phyloP scores from a whole-genome alignment of 2,113 vertebrate species.

The Sander lucioperca region DNA sequence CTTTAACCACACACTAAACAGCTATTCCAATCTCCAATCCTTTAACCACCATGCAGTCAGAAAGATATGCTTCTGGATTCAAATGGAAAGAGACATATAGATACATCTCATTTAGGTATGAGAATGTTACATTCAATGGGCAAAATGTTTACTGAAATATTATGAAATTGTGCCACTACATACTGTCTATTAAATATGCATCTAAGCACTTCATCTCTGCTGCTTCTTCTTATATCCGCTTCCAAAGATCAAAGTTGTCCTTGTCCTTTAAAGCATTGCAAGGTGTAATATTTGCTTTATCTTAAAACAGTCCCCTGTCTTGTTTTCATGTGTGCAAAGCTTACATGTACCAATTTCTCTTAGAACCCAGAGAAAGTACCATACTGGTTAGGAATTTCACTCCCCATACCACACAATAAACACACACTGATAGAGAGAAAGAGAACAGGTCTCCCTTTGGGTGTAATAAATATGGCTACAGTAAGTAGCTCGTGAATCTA shows the following conservation, averaged over 20 bases:
- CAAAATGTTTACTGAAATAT: neutral
- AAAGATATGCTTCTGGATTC: neutral
- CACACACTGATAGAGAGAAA: neutral
- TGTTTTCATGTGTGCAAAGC: neutral
- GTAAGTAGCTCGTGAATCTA: slow-evolving; percentile 25
- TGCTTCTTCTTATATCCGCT: neutral
- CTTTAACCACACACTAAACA: neutral
- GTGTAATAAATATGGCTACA: slow-evolving; percentile 1
- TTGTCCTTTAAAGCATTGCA: neutral
- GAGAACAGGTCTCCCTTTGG: neutral
- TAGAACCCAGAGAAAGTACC: neutral
- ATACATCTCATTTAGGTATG: neutral
- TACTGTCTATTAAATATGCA: neutral
- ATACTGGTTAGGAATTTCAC: slow-evolving; percentile 11
- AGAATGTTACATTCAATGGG: neutral
- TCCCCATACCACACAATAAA: neutral
- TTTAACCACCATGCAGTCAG: neutral
- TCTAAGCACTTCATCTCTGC: neutral
- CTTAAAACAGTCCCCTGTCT: neutral
- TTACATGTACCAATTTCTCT: neutral
- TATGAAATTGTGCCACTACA: too few relatives aligned
- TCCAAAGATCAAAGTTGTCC: too few relatives aligned
- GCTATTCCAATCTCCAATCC: neutral
- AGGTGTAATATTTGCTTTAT: neutral
- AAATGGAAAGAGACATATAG: neutral